Base-by-base conservation (phyloP, 2,113 vertebrate genomes). In the Martes martes region DNA sequence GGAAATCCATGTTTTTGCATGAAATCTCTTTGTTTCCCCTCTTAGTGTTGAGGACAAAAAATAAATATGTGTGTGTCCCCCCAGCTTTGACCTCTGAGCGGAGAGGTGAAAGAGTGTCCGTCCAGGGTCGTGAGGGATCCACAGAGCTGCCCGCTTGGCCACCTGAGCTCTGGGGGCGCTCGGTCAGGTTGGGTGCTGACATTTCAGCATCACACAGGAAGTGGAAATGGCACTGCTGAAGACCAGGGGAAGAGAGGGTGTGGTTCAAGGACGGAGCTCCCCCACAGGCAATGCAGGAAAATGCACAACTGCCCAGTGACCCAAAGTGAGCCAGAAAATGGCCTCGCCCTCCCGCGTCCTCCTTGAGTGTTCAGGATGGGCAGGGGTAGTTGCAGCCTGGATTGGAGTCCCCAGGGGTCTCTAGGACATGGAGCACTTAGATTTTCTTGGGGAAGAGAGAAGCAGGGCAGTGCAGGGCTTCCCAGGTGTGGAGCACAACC, bases 311-410 rank as follows among this genome's bases (percentile, higher is more conserved):
- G 2, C 4, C 50, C 11, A 11, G 7, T 0, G 26, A 28, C 50
- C 24, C 23, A 24, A 4, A 23, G 33, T 2, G 7, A 71, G 18
- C 19, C 28, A 1, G 15, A 39, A 79, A 21, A 7, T 7, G 59
- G 28, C 28, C 8, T 1, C 9, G 69, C 14, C 67, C 33, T 23
- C 5, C 0, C 11, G 45, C 5, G 0, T 14, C n/a, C 10, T 83
- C 39, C 7, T 0, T 5, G 55, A 26, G 11, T 14, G 0, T 2
- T 4, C 42, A 31, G 42, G 11, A 18, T 3, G 55, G 7, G 36
- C 45, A 11, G 24, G 47, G 28, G 23, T 4, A 0, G 4, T 0
- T 2, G 39, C 1, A 0, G 26, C 11, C 1, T 0, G 24, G 11
- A 23, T 28, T 7, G 74, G 36, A 5, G 31, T 19, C 2, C 2